Evolutionary conservation across 2,888 invertebrate genomes (phyloP), one percentile per base, ranked within the genome.

Genomic region (Digitonthophagus gazella): DNA sequence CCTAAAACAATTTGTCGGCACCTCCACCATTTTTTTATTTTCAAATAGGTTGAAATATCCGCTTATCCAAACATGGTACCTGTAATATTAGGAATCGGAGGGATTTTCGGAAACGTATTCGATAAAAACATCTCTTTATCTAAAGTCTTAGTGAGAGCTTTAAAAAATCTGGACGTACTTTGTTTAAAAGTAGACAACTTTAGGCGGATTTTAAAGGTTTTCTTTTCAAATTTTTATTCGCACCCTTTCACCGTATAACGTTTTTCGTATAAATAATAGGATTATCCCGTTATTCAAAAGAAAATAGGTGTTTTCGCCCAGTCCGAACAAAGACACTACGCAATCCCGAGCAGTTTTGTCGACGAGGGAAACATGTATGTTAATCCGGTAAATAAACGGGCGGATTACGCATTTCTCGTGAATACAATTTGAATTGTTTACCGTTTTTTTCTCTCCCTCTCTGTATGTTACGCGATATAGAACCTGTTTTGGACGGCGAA

Each of bases 101-200:
- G 86, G 1, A 84, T 86, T 83, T 85, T 86, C 72, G 86, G 86
- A 2, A 86, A 86, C 70, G 85, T 86, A 71, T 80, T 82, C 72
- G 84, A 84, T 3, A 81, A 82, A 2, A 73, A 77, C 0, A 83
- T 80, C 75, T 84, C 83, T 72, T 75, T 83, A 63, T 83, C 84
- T 0, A 80, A 82, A 75, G 85, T 86, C 1, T 85, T 84, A 67
- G 80, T 85, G 0, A 76, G 83, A 0, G 86, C 86, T 5, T 82
- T 84, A 1, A 82, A 84, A 69, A 86, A 86, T 74, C 84, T 85
- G 66, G 86, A 86, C 74, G 78, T 85, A 56, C 75, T 86, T 14
- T 80, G 81, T 67, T 84, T 86, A 63, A 75, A 82, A 69, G 85
- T 85, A 11, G 76, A 80, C n/a, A 83, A 83, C 56, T 86, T 86